Evolutionary conservation across 2,113 vertebrate species (phyloP), one percentile per base, ranked within the genome.

Genomic region (Bothrops jararaca): DNA sequence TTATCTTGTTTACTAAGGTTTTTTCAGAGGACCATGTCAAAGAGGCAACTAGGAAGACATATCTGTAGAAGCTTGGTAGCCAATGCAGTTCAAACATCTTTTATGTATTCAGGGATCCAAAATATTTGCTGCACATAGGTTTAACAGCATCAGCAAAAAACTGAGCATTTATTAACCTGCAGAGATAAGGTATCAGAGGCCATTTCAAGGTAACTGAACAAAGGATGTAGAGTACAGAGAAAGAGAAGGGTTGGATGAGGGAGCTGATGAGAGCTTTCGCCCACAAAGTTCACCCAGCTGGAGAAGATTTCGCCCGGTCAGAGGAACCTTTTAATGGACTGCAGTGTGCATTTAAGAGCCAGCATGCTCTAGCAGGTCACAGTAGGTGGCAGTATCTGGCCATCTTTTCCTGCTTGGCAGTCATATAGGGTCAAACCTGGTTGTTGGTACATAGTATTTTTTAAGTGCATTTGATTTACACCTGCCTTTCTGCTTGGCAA

Each of bases 311-410:
- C 45, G 15, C 39, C 88, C 58, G 64, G 26, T 92, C n/a, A 60
- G 42, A 39, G 34, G 45, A 3, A 45, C 60, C 34, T 26, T 11
- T 0, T 58, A 48, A 42, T 54, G 42, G 85, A 34, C 18, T 5
- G 80, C 18, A n/a, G 2, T 34, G 10, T 1, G 42, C n/a, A 5
- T 48, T 80, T 58, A 0, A 5, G 24, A 88, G 52, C 89, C 48
- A 1, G 53, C 26, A 57, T 0, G 56, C 52, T 92, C 94, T 93
- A 15, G 92, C 1, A 96, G 96, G 92, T 94, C 74, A 42, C 74
- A 80, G 74, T 22, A 80, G 74, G 20, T 80, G 74, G 74, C 74
- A 80, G 74, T 80, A 22, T 80, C 34, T 80, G 74, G 74, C 74
- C 74, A 42, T 42, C 34, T 80, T 42, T 80, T 80, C 74, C 74